Base-by-base conservation (phyloP, 2,888 invertebrate species). In the Amblyjoppa proteus region DNA sequence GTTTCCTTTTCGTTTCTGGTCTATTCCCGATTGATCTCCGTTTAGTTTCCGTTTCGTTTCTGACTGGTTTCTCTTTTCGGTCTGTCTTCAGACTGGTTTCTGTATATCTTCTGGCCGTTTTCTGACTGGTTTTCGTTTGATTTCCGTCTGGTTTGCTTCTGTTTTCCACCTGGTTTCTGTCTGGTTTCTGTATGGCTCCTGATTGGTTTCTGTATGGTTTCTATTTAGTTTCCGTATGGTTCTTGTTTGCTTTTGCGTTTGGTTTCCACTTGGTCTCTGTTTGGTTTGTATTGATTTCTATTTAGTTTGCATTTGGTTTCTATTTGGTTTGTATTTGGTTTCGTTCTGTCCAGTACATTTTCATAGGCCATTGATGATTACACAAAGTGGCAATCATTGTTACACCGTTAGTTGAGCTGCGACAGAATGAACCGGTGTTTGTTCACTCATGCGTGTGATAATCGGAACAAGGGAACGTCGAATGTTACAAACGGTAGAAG, bases 391-490 rank as follows among this genome's bases (percentile, higher is more conserved):
- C 64, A 64, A 64, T 64, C 64, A 64, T 16, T 34, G 64, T 64
- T 64, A 64, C 64, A 64, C 64, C 34, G 64, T 64, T 34, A 31
- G 64, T n/a, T 7, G 64, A 31, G 34, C 6, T 16, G 34, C 64
- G 64, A 34, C 31, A 7, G 31, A 64, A 13, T 7, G 64, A 64
- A 16, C 49, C 49, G 11, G 78, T 49, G 28, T 81, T 74, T 51
- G 58, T 71, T 74, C 73, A 83, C 51, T 58, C 49, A 74, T 28
- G 58, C 68, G 61, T 73, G 83, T 78, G 78, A 78, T 82, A 28
- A 83, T 83, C 68, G 68, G 78, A 68, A 58, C 64, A 83, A 68
- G 66, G 53, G 83, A 83, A 83, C 68, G 78, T 73, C 78, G 73
- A 53, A 68, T 38, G 45, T 68, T 58, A 61, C 77, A 58, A 83